Base-by-base conservation (phyloP, 2,888 invertebrate genomes). In the Eristalinus aeneus region DNA sequence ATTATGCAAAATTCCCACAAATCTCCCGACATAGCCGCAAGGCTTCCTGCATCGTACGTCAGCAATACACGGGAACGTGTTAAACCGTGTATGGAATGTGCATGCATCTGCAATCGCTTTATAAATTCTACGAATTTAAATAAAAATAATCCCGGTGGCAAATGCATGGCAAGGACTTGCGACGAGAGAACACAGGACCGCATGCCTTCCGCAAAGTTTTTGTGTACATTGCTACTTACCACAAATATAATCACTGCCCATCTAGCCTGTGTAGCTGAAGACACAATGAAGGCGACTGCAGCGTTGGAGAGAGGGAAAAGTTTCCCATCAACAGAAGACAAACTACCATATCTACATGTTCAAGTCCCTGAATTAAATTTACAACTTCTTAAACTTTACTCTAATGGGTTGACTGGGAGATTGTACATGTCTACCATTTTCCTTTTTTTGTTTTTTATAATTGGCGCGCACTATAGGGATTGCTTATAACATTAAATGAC, bases 351-450 rank as follows among this genome's bases (percentile, higher is more conserved):
- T 11, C n/a, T 31, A 39, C 36, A 71, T 65, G 34, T 46, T 32
- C 46, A 80, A 80, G 56, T 10, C n/a, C 39, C 71, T n/a, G 68
- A 60, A 81, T 64, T 75, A 58, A 78, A 58, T 71, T 56, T 34
- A 53, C 11, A 56, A 32, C 20, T 74, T 31, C n/a, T n/a, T n/a
- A 56, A 80, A 80, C 31, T 75, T 81, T 65, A 34, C 58, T 71
- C 75, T 81, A 69, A 76, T 75, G 69, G 64, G 71, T 71, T 60
- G 31, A 46, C 36, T 58, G 61, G 74, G n/a, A 23, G 6, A 3
- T 2, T 27, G 27, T 27, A 5, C 2, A 20, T 58, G 0, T 6
- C n/a, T 16, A 4, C 39, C 39, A n/a, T 16, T 46, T 16, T 60
- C 9, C n/a, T n/a, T n/a, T n/a, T n/a, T n/a, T n/a, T n/a, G n/a